Conservation (phyloP, 2,113 vertebrate genomes). For the Delphinapterus leucas region DNA sequence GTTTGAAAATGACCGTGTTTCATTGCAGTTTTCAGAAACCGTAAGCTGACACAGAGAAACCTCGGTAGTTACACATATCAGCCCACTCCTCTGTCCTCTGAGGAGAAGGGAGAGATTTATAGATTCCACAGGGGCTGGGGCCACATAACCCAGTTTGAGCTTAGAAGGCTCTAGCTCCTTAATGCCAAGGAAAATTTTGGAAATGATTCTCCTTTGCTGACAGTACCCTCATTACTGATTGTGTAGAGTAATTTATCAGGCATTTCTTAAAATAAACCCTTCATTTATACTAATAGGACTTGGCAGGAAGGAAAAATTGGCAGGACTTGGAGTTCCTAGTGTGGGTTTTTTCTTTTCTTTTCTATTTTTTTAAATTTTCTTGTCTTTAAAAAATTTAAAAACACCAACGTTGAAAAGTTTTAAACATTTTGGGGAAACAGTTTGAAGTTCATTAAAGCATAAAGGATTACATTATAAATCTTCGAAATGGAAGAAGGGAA, state of each 20-base stretch:
- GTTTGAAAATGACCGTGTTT: constrained; percentile 41
- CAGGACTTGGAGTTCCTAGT: constrained; percentile 87
- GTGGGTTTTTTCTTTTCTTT: constrained; percentile 42
- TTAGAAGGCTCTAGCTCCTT: constrained; percentile 79
- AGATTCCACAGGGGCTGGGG: constrained; percentile 69
- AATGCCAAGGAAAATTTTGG: constrained; percentile 86
- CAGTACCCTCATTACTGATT: constrained; percentile 90
- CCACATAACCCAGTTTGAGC: constrained; percentile 79
- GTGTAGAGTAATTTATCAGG: constrained; percentile 90
- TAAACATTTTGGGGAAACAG: constrained; percentile 78
- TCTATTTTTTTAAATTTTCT: constrained; percentile 55
- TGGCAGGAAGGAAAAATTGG: constrained; percentile 88
- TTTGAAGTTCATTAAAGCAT: constrained; percentile 78
- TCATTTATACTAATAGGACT: constrained; percentile 91
- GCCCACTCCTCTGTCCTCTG: constrained; percentile 35
- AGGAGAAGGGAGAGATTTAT: constrained; percentile 76
- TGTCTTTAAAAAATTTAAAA: constrained; percentile 80
- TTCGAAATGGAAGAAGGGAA: constrained; percentile 77
- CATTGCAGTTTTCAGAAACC: constrained; percentile 53
- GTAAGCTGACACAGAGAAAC: not conserved
- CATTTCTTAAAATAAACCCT: constrained; percentile 92
- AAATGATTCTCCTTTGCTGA: constrained; percentile 88
- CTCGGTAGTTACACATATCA: constrained; percentile 18
- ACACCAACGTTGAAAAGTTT: constrained; percentile 78
- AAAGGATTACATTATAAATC: constrained; percentile 79